Evolutionary conservation across 1,140 invertebrate species (phyloP).

Genomic region (Drosophila nannoptera): DNA sequence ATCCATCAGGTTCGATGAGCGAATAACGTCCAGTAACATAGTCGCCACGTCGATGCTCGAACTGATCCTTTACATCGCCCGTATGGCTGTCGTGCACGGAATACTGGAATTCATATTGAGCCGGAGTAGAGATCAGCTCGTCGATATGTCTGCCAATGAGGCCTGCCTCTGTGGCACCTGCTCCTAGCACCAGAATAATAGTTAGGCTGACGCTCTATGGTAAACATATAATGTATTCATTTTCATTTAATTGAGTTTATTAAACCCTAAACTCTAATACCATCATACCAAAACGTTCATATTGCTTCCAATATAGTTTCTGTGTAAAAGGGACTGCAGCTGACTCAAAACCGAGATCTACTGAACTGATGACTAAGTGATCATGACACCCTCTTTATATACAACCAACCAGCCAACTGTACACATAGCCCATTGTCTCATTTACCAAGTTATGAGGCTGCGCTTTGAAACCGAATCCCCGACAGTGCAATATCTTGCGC

Average conservation of each 20-base stretch:
- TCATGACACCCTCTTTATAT: slow-evolving; percentile 18
- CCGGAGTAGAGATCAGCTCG: slow-evolving; percentile 79
- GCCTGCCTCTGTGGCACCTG: slow-evolving; percentile 38
- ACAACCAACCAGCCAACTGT: slow-evolving; percentile 13
- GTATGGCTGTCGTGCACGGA: slow-evolving; percentile 84
- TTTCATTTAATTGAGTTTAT: background rate
- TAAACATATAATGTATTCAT: background rate
- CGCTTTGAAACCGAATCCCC: slow-evolving; percentile 52
- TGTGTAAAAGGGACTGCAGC: slow-evolving; percentile 5
- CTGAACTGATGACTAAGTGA: slow-evolving; percentile 49
- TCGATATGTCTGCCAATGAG: slow-evolving; percentile 56
- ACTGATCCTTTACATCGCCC: slow-evolving; percentile 84
- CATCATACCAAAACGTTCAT: slow-evolving; percentile 56
- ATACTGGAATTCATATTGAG: slow-evolving; percentile 83
- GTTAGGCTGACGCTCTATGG: slow-evolving; percentile 29
- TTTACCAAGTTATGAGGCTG: slow-evolving; percentile 59
- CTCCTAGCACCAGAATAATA: slow-evolving; percentile 31
- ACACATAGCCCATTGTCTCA: slow-evolving; percentile 57
- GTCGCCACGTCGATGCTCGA: slow-evolving; percentile 82
- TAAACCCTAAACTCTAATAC: background rate
- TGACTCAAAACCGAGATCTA: slow-evolving; percentile 22
- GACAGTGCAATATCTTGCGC: slow-evolving; percentile 48
- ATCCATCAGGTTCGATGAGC: slow-evolving; percentile 79
- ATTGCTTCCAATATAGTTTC: slow-evolving; percentile 19
- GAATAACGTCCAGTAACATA: slow-evolving; percentile 78